phyloP scores from a whole-genome alignment of 1,140 invertebrate species.

The Dendrolimus kikuchii region DNA sequence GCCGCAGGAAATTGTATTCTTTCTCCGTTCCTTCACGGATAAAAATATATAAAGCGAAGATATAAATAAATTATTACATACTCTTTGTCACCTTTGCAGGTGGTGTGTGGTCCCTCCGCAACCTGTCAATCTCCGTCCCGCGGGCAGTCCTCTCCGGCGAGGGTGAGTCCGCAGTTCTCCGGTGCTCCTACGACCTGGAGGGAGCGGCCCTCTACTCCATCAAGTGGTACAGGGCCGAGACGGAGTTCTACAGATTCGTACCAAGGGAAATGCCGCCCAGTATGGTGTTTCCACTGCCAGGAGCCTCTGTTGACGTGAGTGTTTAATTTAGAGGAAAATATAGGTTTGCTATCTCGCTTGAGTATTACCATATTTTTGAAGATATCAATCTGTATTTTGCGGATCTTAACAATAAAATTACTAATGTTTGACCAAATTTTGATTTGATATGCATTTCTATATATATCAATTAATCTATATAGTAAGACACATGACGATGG shows the following conservation, averaged over 20 bases:
- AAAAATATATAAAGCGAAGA: no score
- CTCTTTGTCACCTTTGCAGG: slow-evolving; percentile 64
- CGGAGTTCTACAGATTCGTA: slow-evolving; percentile 86
- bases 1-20: no score
- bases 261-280: slow-evolving; percentile 80
- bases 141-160: slow-evolving; percentile 79
- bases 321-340: neutral
- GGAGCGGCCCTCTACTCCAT: slow-evolving; percentile 84
- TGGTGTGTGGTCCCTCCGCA: slow-evolving; percentile 76
- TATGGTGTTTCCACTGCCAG: slow-evolving; percentile 79
- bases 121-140: slow-evolving; percentile 83
- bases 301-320: slow-evolving; percentile 85
- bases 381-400: no score
- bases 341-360: neutral
- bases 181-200: slow-evolving; percentile 87
- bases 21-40: no score
- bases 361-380: no score
- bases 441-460: no score
- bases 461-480: no score
- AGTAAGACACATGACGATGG: no score
- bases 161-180: slow-evolving; percentile 79
- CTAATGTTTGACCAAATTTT: no score
- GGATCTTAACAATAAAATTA: no score
- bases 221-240: slow-evolving; percentile 85
- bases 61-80: no score